Evolutionary conservation across 2,113 vertebrate genomes (phyloP).

Genomic region (Picathartes gymnocephalus): DNA sequence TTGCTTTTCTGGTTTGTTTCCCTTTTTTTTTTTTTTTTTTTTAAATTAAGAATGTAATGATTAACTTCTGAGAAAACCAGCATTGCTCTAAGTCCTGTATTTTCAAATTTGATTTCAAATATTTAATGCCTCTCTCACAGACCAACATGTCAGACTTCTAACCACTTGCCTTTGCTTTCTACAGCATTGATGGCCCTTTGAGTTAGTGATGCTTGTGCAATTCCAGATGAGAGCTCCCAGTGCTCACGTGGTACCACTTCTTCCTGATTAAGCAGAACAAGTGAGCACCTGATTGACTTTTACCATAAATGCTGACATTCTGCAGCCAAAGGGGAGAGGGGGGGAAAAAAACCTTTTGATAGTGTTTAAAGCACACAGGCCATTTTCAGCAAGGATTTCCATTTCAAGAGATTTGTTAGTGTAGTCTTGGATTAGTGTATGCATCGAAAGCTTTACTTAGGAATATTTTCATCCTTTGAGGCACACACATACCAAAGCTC

Average conservation of each 20-base stretch:
- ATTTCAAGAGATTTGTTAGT: constrained; percentile 47
- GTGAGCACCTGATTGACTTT: constrained; percentile 75
- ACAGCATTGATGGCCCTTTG: constrained; percentile 42
- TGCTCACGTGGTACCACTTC: constrained; percentile 63
- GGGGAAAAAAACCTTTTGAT: background rate
- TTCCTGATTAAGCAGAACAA: constrained; percentile 76
- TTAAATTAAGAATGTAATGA: background rate
- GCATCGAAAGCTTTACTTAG: constrained; percentile 2
- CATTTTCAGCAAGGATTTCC: constrained; percentile 52
- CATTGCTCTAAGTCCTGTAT: background rate
- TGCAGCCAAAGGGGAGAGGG: constrained; percentile 51
- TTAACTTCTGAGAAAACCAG: background rate
- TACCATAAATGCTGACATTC: constrained; percentile 76
- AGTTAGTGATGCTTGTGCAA: constrained; percentile 65
- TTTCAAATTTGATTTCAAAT: background rate
- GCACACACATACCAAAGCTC: background rate
- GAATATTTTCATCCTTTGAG: constrained; percentile 50
- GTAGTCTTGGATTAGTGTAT: constrained; percentile 26
- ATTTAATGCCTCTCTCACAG: background rate
- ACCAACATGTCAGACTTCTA: background rate
- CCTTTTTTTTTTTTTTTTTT: background rate
- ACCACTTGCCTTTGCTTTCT: constrained; percentile 27
- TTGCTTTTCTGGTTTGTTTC: background rate
- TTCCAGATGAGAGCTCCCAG: constrained; percentile 54
- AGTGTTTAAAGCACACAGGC: constrained; percentile 45